Base-by-base conservation (phyloP, 2,797 vertebrate genomes). In the Sebastiscus tertius region DNA sequence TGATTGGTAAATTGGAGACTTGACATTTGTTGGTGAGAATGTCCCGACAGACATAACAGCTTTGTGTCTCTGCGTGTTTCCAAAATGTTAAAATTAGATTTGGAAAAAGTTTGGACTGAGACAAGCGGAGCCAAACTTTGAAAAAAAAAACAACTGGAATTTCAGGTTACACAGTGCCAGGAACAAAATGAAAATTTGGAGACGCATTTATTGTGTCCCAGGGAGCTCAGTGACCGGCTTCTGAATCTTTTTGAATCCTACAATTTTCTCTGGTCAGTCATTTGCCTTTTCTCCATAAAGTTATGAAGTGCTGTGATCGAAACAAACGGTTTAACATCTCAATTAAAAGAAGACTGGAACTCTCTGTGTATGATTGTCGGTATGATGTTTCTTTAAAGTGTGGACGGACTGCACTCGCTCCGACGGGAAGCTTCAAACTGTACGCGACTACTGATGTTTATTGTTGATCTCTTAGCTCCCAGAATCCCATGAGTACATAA, bases 381-480 rank as follows among this genome's bases (percentile, higher is more conserved):
- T 18, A 5, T 39, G n/a, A 26, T 42, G 77, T 49, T 66, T 68
- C 16, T 72, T 66, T 49, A 6, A 39, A 52, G 36, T 58, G 18
- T 46, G 36, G 61, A n/a, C 24, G 1, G 34, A 59, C 62, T 24
- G 8, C 39, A 55, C 27, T 52, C 2, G 24, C 24, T 69, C 20
- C 0, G 12, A 36, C 64, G 64, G 29, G 26, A 66, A 59, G 24
- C 13, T 33, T 80, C 39, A 70, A 77, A 85, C 62, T 87, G 72
- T 60, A 72, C 24, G 6, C 2, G 22, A 95, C 95, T 96, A 95
- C 94, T 96, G 95, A 96, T 90, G 80, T 74, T 80, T 72, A 49
- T 78, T 87, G 69, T 72, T 79, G 68, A 77, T 61, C 65, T 88
- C 42, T 67, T 26, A 5, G 6, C 68, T 66, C 65, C 59, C 76